Evolutionary conservation across 1,140 invertebrate genomes (phyloP).

Genomic region (Heliconius congener): DNA sequence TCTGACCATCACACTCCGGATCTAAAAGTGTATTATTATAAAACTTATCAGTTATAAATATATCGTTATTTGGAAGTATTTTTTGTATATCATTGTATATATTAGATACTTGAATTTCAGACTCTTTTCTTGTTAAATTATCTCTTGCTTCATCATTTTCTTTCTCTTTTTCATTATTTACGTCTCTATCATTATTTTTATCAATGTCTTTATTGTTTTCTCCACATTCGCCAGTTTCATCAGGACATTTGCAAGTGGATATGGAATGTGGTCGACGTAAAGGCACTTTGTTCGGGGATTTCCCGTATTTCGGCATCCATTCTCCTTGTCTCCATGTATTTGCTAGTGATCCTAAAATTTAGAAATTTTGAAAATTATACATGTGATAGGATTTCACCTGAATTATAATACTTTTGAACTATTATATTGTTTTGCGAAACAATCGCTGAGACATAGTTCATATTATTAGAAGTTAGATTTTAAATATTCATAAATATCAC

Average conservation of each 20-base stretch:
- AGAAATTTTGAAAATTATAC: not conserved
- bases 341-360: conserved; percentile 68
- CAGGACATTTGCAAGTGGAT: conserved; percentile 36
- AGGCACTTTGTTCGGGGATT: conserved; percentile 55
- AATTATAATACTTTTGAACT: too few species aligned
- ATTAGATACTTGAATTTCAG: not conserved
- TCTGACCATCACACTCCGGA: not conserved
- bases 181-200: conserved; percentile 1
- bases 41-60: conserved; percentile 4
- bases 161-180: conserved; percentile 11
- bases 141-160: not conserved
- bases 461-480: too few species aligned
- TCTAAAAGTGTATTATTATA: conserved; percentile 1
- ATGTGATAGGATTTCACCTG: too few species aligned
- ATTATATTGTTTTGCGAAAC: too few species aligned
- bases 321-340: conserved; percentile 80
- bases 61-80: conserved; percentile 16
- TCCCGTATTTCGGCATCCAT: conserved; percentile 68
- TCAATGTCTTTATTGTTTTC: not conserved
- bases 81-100: conserved; percentile 16
- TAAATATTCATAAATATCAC: too few species aligned
- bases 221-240: conserved; percentile 19
- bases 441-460: too few species aligned
- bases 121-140: conserved; percentile 17
- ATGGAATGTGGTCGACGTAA: conserved; percentile 46